phyloP scores from a whole-genome alignment of 2,113 vertebrate species.

The Tragelaphus scriptus region DNA sequence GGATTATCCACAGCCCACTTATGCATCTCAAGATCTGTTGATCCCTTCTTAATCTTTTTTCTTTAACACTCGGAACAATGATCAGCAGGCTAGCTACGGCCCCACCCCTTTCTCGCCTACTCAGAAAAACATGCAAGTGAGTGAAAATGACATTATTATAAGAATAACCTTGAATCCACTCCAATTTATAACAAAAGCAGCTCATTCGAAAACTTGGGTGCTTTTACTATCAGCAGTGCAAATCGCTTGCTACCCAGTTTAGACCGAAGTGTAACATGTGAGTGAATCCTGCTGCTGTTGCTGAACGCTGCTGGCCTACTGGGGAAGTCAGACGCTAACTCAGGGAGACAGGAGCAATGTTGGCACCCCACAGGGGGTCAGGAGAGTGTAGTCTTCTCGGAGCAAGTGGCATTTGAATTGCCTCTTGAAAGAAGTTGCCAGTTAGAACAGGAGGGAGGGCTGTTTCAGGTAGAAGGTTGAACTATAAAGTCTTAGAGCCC shows the following conservation, averaged over 20 bases:
- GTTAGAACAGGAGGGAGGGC: neutral
- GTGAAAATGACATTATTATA: constrained; percentile 33
- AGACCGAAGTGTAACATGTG: neutral
- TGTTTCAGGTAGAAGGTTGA: neutral
- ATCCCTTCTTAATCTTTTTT: neutral
- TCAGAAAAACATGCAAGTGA: constrained; percentile 40
- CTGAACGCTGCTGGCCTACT: neutral
- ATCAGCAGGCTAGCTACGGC: neutral
- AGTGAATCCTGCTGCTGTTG: neutral
- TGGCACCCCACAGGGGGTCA: no score
- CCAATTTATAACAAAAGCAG: constrained; percentile 43
- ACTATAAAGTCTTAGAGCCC: accelerated
- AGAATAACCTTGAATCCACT: constrained; percentile 47
- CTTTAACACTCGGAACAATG: neutral
- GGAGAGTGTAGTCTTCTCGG: neutral
- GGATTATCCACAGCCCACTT: neutral
- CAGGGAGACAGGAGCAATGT: accelerated
- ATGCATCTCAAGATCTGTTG: neutral
- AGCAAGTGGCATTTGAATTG: neutral
- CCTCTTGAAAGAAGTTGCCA: neutral
- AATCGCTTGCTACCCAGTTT: neutral
- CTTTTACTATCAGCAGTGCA: constrained; percentile 39
- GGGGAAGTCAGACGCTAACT: neutral
- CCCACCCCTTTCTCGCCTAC: constrained; percentile 7
- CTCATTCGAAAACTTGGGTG: neutral